These are phyloP conservation scores for Pomacea canaliculata DNA, from an alignment of 2,888 invertebrate species.

Conservation along the genomic window DNA sequence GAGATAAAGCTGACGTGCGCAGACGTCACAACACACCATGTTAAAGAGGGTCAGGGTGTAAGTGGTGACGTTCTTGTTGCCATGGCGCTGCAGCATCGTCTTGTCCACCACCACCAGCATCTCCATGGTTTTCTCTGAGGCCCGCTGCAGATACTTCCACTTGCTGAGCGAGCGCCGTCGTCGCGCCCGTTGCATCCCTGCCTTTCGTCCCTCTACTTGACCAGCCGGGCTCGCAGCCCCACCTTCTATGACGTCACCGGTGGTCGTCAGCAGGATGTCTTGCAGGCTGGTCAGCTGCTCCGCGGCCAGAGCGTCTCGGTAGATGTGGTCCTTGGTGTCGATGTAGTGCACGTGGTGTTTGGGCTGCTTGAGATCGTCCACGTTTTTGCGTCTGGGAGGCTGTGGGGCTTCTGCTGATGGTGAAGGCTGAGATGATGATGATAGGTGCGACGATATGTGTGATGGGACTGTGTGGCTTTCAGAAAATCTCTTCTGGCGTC, in stretches of 20 bases:
- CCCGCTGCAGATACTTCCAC: conserved; percentile 24
- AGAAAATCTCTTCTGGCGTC: neutral
- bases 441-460: neutral
- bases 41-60: conserved; percentile 65
- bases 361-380: conserved; percentile 6
- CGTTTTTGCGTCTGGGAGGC: neutral
- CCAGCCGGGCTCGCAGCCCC: neutral
- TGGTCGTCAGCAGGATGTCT: neutral
- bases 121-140: conserved; percentile 54
- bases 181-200: neutral
- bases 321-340: neutral
- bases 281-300: conserved; percentile 19
- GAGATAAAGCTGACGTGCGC: neutral
- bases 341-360: conserved; percentile 4
- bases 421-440: conserved; percentile 1
- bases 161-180: conserved; percentile 17
- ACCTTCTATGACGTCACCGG: neutral
- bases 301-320: neutral
- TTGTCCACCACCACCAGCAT: conserved; percentile 65
- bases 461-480: neutral
- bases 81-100: conserved; percentile 61
- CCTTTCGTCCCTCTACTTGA: neutral
- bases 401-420: neutral
- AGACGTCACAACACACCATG: conserved; percentile 49
- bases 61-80: conserved; percentile 63